Evolutionary conservation across 2,797 vertebrate species (phyloP), one percentile per base, ranked within the genome.

Genomic region (Spea hammondii): DNA sequence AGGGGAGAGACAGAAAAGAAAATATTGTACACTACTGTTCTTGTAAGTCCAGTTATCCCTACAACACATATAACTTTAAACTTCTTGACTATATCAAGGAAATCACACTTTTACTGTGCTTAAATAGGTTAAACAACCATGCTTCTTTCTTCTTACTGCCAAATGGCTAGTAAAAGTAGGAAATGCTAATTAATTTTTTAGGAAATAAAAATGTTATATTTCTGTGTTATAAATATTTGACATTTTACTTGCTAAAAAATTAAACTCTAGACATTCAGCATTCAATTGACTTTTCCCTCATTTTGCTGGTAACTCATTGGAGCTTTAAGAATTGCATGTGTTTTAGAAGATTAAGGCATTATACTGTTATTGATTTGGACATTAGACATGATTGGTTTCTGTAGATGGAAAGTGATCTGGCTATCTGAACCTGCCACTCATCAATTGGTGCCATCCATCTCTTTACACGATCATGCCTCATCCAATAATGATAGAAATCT

Each of bases 291-390:
- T 71, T 48, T 78, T 49, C 62, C 67, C 62, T 59, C 66, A 46
- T 72, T 47, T 66, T 44, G 59, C 65, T n/a, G 5, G 5, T 73
- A 59, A 74, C 48, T 70, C 66, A 80, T 65, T 67, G 73, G 68
- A 80, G 51, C 68, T 47, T 74, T 72, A 60, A 71, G 65, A 65
- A 71, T 65, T 60, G 68, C 74, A 80, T 80, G 62, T 80, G 51
- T 66, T 80, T 55, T 71, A 76, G 62, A 76, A 80, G 60, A 80
- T 76, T 72, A 80, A 51, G 68, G 60, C 79, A 76, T 80, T 72
- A 72, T 66, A 76, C 54, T 72, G 79, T 53, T 80, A 80, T 80
- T 80, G 79, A 80, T 80, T 70, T 76, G 74, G 79, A 76, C 79
- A 80, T 76, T 80, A 76, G 74, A 67, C 69, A 72, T 80, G 62